Evolutionary conservation across 2,113 vertebrate genomes (phyloP).

Genomic region (Oreochromis spilurus): DNA sequence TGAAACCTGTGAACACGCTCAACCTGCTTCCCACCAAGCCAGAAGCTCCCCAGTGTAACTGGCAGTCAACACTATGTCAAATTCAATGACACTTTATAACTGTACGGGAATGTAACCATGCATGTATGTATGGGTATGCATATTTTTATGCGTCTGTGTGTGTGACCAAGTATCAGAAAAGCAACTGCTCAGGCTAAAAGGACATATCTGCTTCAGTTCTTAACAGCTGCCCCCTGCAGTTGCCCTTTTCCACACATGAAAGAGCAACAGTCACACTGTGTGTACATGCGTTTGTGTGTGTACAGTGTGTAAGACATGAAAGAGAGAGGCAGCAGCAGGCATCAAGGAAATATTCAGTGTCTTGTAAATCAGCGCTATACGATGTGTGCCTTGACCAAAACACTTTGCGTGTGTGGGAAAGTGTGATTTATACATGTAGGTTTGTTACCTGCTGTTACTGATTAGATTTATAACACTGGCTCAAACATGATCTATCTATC

Average conservation of each 20-base stretch:
- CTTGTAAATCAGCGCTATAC: conserved; percentile 81
- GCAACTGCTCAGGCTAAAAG: conserved; percentile 40
- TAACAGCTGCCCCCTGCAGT: conserved; percentile 88
- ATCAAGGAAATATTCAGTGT: conserved; percentile 76
- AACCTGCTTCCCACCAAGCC: background rate
- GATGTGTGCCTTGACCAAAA: conserved; percentile 73
- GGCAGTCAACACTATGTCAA: background rate
- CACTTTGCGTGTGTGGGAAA: conserved; percentile 47
- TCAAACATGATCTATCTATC: background rate
- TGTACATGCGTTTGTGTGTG: conserved; percentile 29
- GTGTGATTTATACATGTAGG: background rate
- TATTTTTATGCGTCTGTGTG: background rate
- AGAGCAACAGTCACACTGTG: conserved; percentile 73
- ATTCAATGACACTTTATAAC: conserved; percentile 24
- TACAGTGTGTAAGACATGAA: conserved; percentile 49
- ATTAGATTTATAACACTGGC: background rate
- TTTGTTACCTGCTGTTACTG: background rate
- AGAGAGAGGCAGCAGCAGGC: conserved; percentile 76
- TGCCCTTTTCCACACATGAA: conserved; percentile 84
- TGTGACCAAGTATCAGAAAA: conserved; percentile 10
- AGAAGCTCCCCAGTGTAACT: background rate
- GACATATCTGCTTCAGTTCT: conserved; percentile 71
- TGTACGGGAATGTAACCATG: background rate
- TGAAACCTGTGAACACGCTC: background rate
- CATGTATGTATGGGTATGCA: background rate